phyloP scores from a whole-genome alignment of 2,888 invertebrate species.

The Deilephila elpenor region DNA sequence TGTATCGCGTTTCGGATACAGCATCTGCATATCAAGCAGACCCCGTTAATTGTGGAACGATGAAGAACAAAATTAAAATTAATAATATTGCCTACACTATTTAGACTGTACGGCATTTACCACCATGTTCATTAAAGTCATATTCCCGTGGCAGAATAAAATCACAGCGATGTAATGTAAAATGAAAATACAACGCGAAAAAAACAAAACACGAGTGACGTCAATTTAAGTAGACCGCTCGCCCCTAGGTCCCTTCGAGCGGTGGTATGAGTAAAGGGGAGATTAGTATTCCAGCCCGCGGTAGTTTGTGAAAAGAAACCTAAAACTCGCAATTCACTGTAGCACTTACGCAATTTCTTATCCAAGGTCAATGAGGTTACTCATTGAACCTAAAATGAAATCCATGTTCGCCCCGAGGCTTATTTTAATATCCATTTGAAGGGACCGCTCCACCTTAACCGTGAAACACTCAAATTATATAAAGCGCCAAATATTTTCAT shows the following conservation, averaged over 20 bases:
- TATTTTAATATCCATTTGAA: conserved; percentile 41
- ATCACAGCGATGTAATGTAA: too few species aligned
- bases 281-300: background rate
- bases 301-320: background rate
- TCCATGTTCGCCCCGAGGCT: conserved; percentile 36
- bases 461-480: background rate
- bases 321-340: background rate
- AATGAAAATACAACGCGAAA: too few species aligned
- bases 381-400: conserved; percentile 41
- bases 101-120: too few species aligned
- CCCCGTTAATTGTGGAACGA: too few species aligned
- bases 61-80: too few species aligned
- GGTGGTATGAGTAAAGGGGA: background rate
- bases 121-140: too few species aligned
- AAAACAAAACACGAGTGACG: too few species aligned
- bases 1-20: too few species aligned
- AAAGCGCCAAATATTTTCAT: background rate
- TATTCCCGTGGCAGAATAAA: too few species aligned
- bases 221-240: too few species aligned
- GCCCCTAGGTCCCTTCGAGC: background rate
- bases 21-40: too few species aligned
- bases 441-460: conserved; percentile 1
- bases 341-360: background rate
- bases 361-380: conserved; percentile 18
- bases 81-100: too few species aligned